These are phyloP conservation scores for Triplophysa dalaica DNA, from an alignment of 2,113 vertebrate species.

Conservation along the genomic window DNA sequence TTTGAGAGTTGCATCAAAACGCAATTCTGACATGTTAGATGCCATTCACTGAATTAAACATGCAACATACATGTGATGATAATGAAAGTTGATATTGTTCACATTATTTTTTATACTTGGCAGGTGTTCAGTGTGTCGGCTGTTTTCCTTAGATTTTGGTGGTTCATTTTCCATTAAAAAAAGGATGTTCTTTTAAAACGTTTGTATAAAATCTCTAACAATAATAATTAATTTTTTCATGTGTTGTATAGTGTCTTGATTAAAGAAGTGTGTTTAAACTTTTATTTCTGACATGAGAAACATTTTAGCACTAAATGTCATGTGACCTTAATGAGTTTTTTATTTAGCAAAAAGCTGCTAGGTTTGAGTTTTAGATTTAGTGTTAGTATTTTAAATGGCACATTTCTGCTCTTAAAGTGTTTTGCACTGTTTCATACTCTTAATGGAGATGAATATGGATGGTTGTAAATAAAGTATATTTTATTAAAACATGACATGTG, in stretches of 20 bases:
- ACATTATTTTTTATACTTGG: too few relatives aligned
- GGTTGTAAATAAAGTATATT: neutral
- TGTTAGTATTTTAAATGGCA: neutral
- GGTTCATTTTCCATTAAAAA: neutral
- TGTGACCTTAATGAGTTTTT: neutral
- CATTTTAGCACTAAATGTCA: neutral
- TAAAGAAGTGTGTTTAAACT: neutral
- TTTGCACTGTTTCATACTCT: conserved; percentile 1
- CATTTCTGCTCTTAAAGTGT: neutral
- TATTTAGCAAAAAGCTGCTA: neutral
- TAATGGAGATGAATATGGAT: neutral
- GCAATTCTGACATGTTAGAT: too few relatives aligned
- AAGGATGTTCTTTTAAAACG: neutral
- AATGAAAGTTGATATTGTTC: too few relatives aligned
- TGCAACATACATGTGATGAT: too few relatives aligned
- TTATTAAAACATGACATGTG: neutral
- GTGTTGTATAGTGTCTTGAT: neutral
- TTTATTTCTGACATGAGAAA: neutral
- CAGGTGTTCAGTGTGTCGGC: too few relatives aligned
- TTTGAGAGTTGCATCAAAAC: too few relatives aligned
- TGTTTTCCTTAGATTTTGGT: too few relatives aligned
- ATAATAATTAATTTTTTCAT: too few relatives aligned
- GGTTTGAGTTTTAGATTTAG: neutral
- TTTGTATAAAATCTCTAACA: neutral
- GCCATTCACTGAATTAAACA: too few relatives aligned